These are phyloP conservation scores for Metridium senile DNA, from an alignment of 92 coral and sea anemone species.

Conservation along the genomic window DNA sequence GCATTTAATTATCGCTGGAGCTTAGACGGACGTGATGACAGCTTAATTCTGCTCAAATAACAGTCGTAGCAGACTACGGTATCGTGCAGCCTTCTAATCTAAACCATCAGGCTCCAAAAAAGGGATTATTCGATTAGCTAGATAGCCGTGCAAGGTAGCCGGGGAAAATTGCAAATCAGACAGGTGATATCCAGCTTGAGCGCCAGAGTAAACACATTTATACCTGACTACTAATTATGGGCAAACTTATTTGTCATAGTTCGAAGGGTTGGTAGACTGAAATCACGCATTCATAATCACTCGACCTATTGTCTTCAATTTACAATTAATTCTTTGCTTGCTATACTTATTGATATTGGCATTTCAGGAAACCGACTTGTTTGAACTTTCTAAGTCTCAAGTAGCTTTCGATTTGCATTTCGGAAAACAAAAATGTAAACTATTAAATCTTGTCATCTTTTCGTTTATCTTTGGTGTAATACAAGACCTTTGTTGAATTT, in stretches of 20 bases:
- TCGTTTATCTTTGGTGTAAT: slow-evolving; percentile 84
- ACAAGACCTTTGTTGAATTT: slow-evolving; percentile 81
- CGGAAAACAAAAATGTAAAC: slow-evolving; percentile 95
- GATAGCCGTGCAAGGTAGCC: slow-evolving; percentile 31
- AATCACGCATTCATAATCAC: slow-evolving; percentile 54
- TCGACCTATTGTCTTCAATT: slow-evolving; percentile 69
- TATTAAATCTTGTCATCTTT: slow-evolving; percentile 78
- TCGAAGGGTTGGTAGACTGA: slow-evolving; percentile 61
- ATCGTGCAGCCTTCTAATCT: slow-evolving; percentile 56
- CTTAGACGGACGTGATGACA: slow-evolving; percentile 72
- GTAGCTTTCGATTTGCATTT: slow-evolving; percentile 89
- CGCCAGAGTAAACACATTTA: slow-evolving; percentile 64
- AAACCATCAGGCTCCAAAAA: slow-evolving; percentile 46
- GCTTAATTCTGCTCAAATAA: slow-evolving; percentile 64
- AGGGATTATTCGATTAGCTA: slow-evolving; percentile 57
- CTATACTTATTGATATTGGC: slow-evolving; percentile 68
- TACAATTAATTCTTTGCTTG: slow-evolving; percentile 74
- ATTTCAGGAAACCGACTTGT: slow-evolving; percentile 68
- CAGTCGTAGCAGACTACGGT: slow-evolving; percentile 61
- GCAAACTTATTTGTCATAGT: slow-evolving; percentile 67
- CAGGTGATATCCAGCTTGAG: slow-evolving; percentile 67
- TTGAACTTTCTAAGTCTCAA: slow-evolving; percentile 72
- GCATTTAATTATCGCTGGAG: slow-evolving; percentile 69
- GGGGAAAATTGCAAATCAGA: slow-evolving; percentile 24
- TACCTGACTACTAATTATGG: slow-evolving; percentile 63